phyloP scores from a whole-genome alignment of 2,888 invertebrate genomes.

The Gasteruption jaculator region DNA sequence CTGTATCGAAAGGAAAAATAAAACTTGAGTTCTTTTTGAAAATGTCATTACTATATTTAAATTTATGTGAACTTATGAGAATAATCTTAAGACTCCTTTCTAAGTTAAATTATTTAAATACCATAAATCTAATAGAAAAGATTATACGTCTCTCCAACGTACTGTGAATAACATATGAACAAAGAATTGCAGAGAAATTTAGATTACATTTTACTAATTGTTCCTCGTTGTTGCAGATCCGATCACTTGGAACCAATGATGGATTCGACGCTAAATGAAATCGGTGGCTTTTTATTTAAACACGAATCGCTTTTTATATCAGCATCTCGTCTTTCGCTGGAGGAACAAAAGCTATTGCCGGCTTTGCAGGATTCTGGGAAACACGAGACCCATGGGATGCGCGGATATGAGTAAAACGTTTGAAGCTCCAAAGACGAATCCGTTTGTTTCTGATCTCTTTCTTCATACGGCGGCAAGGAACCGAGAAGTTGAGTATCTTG shows the following conservation, averaged over 20 bases:
- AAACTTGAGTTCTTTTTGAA: no score
- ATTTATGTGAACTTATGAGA: no score
- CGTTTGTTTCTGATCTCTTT: slow-evolving; percentile 25
- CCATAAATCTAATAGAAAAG: neutral
- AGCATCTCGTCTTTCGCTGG: slow-evolving; percentile 14
- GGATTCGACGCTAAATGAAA: slow-evolving; percentile 47
- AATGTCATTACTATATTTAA: no score
- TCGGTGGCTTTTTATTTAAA: slow-evolving; percentile 38
- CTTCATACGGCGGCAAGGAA: slow-evolving; percentile 20
- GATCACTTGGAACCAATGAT: slow-evolving; percentile 43
- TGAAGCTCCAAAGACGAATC: slow-evolving; percentile 23
- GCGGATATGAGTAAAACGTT: slow-evolving; percentile 23
- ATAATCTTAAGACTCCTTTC: no score
- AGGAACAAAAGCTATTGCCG: slow-evolving; percentile 20
- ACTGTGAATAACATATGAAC: no score
- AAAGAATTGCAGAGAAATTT: neutral
- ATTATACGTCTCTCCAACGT: no score
- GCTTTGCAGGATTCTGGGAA: slow-evolving; percentile 21
- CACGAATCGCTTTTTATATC: slow-evolving; percentile 17
- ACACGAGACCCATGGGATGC: slow-evolving; percentile 26
- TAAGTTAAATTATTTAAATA: no score
- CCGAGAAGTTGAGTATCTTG: slow-evolving; percentile 24
- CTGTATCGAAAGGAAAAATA: no score
- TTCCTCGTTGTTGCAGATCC: no score
- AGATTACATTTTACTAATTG: slow-evolving; percentile 2